Evolutionary conservation across 2,888 invertebrate genomes (phyloP).

Genomic region (Calliphora vomitoria): DNA sequence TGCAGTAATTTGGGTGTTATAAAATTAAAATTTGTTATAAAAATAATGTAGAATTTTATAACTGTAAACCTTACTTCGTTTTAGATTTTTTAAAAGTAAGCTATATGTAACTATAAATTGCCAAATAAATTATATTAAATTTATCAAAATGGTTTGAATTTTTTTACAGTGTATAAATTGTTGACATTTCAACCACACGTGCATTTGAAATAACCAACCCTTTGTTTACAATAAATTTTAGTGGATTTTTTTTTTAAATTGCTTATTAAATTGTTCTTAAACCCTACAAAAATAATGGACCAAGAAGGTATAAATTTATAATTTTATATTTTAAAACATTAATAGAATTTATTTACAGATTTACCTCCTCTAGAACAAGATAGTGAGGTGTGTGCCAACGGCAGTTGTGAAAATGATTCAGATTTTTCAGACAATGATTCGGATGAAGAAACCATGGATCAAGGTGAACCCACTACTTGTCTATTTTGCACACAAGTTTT

Average conservation of each 20-base stretch:
- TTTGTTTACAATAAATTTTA: constrained; percentile 45
- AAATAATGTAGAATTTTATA: too few relatives aligned
- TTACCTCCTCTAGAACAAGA: constrained; percentile 58
- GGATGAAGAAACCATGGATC: constrained; percentile 85
- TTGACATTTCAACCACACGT: constrained; percentile 59
- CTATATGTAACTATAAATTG: too few relatives aligned
- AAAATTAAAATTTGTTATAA: too few relatives aligned
- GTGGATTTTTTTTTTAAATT: neutral
- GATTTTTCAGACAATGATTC: constrained; percentile 72
- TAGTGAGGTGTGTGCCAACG: neutral
- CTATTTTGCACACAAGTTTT: constrained; percentile 89
- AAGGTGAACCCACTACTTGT: constrained; percentile 85
- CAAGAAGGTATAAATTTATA: constrained; percentile 58
- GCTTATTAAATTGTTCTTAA: neutral
- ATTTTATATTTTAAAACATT: neutral
- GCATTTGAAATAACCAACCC: constrained; percentile 44
- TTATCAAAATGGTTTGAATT: neutral
- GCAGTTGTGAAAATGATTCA: constrained; percentile 71
- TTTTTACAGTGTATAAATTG: constrained; percentile 1
- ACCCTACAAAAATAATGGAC: constrained; percentile 59
- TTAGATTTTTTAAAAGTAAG: too few relatives aligned
- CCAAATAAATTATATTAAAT: too few relatives aligned
- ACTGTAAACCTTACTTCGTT: too few relatives aligned
- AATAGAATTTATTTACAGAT: constrained; percentile 30
- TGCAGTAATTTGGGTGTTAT: too few relatives aligned